A percentile compares a stretch with the other conserved stretches of the same genome.
Conservation (phyloP, 1,140 invertebrate genomes). For the Diprion similis region DNA sequence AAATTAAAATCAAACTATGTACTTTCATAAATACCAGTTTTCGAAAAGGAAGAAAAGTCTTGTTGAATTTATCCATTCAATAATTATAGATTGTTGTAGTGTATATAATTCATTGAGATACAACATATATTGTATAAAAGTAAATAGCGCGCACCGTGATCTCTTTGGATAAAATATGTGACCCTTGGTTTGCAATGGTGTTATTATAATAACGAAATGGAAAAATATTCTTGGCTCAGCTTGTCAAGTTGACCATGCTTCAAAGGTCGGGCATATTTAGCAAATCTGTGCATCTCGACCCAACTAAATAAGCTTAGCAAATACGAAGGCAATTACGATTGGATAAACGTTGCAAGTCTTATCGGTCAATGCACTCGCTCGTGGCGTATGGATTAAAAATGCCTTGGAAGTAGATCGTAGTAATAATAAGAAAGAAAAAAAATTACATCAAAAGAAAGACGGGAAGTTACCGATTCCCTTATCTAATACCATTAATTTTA, state of each 20-base stretch:
- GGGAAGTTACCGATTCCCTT: too few species aligned
- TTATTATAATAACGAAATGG: not conserved
- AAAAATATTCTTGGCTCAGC: not conserved
- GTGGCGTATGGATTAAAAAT: not conserved
- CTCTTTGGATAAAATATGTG: not conserved
- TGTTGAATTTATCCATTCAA: too few species aligned
- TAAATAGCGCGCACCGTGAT: not conserved
- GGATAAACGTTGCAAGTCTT: not conserved
- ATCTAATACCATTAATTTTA: not conserved
- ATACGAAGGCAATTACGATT: not conserved
- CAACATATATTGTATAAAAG: not conserved
- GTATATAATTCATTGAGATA: not conserved
- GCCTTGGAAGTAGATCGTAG: not conserved
- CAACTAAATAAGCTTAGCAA: not conserved
- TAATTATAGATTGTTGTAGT: not conserved
- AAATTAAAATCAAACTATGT: too few species aligned
- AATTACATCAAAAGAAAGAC: too few species aligned
- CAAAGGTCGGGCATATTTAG: not conserved
- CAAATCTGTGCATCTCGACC: not conserved
- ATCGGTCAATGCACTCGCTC: slow-evolving; percentile 6
- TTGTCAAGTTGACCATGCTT: not conserved
- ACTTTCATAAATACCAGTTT: too few species aligned
- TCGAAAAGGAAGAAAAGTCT: too few species aligned
- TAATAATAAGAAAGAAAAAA: not conserved
- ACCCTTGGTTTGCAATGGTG: not conserved